phyloP scores from a whole-genome alignment of 1,140 invertebrate genomes.

The Panagrolaimus sp. region DNA sequence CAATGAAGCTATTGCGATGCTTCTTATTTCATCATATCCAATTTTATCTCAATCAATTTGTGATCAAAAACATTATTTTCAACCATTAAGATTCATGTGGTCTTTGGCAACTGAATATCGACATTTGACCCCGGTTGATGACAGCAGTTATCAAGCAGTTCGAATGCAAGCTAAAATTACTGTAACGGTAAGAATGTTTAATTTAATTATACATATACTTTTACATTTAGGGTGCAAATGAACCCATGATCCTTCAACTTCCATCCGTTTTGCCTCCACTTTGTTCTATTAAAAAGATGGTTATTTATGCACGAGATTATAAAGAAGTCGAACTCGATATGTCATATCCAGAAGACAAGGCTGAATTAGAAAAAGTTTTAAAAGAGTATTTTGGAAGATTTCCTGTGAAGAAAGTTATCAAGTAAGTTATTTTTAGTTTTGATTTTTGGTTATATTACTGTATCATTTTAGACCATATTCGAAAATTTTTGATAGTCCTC shows the following conservation, averaged over 20 bases:
- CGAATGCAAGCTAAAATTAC: neutral
- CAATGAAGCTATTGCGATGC: slow-evolving; percentile 36
- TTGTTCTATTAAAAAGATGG: neutral
- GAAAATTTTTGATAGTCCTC: neutral
- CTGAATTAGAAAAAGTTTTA: slow-evolving; percentile 2
- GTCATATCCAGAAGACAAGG: neutral
- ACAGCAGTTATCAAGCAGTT: neutral
- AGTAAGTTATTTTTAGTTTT: neutral
- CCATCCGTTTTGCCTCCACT: neutral
- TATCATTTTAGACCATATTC: neutral
- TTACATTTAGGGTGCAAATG: too few species aligned
- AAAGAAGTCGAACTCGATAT: neutral
- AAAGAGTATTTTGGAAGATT: neutral
- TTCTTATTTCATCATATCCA: slow-evolving; percentile 42
- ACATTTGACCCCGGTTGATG: neutral
- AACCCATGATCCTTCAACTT: neutral
- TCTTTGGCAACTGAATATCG: slow-evolving; percentile 25
- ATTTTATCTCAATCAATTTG: slow-evolving; percentile 36
- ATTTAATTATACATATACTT: too few species aligned
- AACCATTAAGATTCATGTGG: slow-evolving; percentile 42
- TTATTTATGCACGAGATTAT: neutral
- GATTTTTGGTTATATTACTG: neutral
- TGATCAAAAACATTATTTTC: slow-evolving; percentile 43
- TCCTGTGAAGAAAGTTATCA: neutral
- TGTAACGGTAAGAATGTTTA: neutral